Evolutionary conservation across 2,797 vertebrate species (phyloP).

Genomic region (Odontamblyopus rebecca): DNA sequence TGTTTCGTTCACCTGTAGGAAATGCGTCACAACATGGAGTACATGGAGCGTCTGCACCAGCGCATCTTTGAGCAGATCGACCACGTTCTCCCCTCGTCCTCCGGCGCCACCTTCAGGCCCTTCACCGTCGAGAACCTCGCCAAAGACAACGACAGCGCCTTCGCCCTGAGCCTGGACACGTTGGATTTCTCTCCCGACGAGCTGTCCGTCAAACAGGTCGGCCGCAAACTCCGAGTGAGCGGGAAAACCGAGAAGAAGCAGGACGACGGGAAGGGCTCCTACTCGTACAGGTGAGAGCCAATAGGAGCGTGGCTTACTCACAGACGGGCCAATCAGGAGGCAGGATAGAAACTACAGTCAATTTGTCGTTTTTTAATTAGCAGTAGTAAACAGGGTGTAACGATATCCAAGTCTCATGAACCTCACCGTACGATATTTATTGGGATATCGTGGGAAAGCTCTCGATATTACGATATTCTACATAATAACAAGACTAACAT

Average conservation of each 20-base stretch:
- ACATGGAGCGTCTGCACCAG: slow-evolving; percentile 76
- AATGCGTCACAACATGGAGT: slow-evolving; percentile 74
- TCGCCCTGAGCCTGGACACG: slow-evolving; percentile 79
- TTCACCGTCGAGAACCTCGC: slow-evolving; percentile 67
- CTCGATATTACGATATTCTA: too few species aligned
- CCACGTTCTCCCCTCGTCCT: slow-evolving; percentile 29
- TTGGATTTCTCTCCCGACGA: slow-evolving; percentile 77
- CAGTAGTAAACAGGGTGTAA: too few species aligned
- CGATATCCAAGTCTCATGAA: too few species aligned
- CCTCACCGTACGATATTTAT: too few species aligned
- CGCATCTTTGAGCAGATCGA: slow-evolving; percentile 79
- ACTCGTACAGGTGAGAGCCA: slow-evolving; percentile 69
- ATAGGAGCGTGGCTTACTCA: too few species aligned
- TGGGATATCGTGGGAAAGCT: too few species aligned
- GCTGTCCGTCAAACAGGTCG: slow-evolving; percentile 73
- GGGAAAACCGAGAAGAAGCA: slow-evolving; percentile 75
- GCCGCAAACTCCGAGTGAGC: slow-evolving; percentile 70
- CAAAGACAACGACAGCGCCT: slow-evolving; percentile 39
- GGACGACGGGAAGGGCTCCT: slow-evolving; percentile 75
- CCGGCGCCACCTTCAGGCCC: slow-evolving; percentile 51
- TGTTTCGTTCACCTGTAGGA: slow-evolving; percentile 50
- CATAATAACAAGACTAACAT: too few species aligned
- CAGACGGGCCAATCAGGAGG: too few species aligned
- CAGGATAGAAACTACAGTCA: too few species aligned
- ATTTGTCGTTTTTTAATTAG: too few species aligned